Conservation (phyloP, 2,113 vertebrate species). For the Cynocephalus volans region DNA sequence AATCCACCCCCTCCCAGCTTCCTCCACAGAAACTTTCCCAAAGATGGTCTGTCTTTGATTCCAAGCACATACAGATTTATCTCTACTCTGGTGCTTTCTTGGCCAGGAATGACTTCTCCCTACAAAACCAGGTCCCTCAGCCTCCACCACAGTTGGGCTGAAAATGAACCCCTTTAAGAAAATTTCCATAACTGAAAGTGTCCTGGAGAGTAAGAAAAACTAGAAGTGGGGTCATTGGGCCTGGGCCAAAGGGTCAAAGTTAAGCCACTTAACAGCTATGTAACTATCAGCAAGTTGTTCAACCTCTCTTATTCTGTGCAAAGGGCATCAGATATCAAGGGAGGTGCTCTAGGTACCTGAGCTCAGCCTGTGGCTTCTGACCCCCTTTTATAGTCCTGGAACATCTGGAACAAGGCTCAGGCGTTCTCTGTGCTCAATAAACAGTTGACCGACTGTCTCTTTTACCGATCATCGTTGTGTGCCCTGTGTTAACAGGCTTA, state of each 20-base stretch:
- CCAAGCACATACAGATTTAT: background rate
- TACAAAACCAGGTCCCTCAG: background rate
- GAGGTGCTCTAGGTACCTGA: background rate
- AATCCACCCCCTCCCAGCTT: background rate
- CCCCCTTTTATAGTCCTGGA: background rate
- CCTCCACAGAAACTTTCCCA: slow-evolving; percentile 15
- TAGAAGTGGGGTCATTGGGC: slow-evolving; percentile 16
- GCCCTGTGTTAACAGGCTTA: background rate
- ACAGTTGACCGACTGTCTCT: background rate
- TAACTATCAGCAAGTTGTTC: background rate
- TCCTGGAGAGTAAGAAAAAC: slow-evolving; percentile 35
- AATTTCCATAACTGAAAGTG: background rate
- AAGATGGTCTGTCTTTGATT: background rate
- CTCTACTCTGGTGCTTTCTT: background rate
- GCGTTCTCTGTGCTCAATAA: background rate
- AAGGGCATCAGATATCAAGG: background rate
- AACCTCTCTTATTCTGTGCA: background rate
- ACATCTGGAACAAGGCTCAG: background rate
- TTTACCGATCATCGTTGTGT: background rate
- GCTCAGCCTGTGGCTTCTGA: background rate
- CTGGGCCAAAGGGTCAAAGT: background rate
- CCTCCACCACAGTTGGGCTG: background rate
- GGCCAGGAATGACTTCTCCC: background rate
- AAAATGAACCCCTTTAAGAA: background rate
- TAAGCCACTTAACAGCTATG: background rate